phyloP scores from a whole-genome alignment of 2,113 vertebrate genomes.

The Baryphthengus martii region DNA sequence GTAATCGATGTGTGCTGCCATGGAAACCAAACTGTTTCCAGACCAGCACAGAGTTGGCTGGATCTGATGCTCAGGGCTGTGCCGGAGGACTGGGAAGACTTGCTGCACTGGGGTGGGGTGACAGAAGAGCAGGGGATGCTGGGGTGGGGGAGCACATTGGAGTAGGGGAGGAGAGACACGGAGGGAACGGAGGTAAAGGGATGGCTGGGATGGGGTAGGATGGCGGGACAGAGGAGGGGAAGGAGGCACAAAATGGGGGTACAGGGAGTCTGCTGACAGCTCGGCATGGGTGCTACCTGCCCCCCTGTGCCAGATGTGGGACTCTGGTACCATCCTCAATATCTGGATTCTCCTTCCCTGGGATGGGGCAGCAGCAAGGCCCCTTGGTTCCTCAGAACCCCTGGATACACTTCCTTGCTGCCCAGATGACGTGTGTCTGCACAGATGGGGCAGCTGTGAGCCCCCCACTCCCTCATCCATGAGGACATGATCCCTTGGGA shows the following conservation, averaged over 20 bases:
- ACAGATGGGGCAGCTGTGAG: background rate
- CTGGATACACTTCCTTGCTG: background rate
- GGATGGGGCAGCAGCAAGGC: background rate
- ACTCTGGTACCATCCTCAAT: background rate
- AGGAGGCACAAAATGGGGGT: background rate
- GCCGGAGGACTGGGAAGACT: background rate
- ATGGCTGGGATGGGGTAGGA: too few species aligned
- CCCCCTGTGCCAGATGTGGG: background rate
- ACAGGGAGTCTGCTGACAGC: background rate
- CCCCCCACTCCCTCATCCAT: fast-evolving
- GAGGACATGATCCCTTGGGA: fast-evolving
- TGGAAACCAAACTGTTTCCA: constrained; percentile 40
- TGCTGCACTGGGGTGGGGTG: background rate
- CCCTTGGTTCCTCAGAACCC: background rate
- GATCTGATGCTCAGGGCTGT: background rate
- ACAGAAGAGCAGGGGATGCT: background rate
- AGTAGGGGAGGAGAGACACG: background rate
- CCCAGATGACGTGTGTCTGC: background rate
- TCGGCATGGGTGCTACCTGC: background rate
- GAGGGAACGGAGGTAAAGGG: background rate
- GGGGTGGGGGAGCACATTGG: fast-evolving
- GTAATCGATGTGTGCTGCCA: background rate
- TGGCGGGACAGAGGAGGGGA: background rate
- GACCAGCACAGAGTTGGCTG: background rate
- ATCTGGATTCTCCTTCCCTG: background rate